Conservation (phyloP, 2,113 vertebrate genomes). For the Bettongia penicillata region DNA sequence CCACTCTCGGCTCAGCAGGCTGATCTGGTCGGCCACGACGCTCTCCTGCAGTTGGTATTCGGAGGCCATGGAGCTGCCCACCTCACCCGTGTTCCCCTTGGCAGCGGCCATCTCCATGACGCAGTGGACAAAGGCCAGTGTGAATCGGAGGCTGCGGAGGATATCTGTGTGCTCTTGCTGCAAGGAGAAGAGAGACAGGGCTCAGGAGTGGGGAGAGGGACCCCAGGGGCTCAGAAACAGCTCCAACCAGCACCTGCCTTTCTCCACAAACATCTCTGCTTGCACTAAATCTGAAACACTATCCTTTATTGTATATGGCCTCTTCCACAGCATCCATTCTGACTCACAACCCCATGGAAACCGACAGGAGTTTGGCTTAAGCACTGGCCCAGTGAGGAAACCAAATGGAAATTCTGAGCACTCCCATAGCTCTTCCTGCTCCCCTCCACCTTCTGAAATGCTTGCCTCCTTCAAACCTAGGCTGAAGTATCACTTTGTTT, state of each 20-base stretch:
- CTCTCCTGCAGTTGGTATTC: conserved; percentile 94
- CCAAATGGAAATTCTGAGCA: no score
- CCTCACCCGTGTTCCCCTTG: conserved; percentile 86
- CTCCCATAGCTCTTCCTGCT: neutral
- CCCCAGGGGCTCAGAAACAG: neutral
- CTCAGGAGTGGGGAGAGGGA: neutral
- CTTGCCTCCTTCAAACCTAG: neutral
- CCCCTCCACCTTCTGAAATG: no score
- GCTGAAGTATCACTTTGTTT: no score
- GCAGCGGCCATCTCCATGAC: conserved; percentile 92
- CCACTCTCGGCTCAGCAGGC: conserved; percentile 95
- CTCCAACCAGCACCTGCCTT: no score
- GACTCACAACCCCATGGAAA: no score
- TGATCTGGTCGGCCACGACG: conserved; percentile 95
- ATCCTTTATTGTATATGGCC: neutral
- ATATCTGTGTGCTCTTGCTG: conserved; percentile 94
- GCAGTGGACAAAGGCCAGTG: conserved; percentile 90
- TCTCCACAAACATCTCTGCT: no score
- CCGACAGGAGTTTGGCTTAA: no score
- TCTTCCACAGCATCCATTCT: no score
- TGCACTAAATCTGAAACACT: neutral
- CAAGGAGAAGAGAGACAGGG: neutral
- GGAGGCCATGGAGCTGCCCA: conserved; percentile 72
- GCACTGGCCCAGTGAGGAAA: no score
- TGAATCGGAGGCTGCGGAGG: conserved; percentile 92